Base-by-base conservation (phyloP, 1,140 invertebrate species). In the Pemphigus obesinymphae region DNA sequence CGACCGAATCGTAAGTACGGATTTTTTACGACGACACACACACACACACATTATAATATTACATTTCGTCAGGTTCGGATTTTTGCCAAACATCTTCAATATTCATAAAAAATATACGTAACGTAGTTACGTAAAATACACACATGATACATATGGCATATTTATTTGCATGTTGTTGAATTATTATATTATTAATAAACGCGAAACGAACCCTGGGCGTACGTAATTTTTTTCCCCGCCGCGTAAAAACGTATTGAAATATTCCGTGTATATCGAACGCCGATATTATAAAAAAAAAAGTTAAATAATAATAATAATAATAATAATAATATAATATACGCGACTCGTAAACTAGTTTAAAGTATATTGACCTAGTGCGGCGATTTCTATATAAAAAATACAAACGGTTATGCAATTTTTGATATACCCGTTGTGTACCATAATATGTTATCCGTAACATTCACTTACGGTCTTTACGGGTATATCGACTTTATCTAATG, bases 381-480 rank as follows among this genome's bases (percentile, higher is more conserved):
- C 50, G 34, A 78, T 78, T 78, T 78, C 73, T 58, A 73, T 73
- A 73, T n/a, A n/a, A n/a, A 50, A 73, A 73, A 70, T 70, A 45
- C 20, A 40, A 31, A 55, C n/a, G 73, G 15, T 78, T 58, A 78
- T 78, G 50, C 40, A 78, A 78, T 78, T 50, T 50, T 50, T 23
- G 31, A 73, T 73, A 73, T n/a, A 73, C 43, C 50, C 29, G 70
- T 20, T 73, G 29, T 73, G 70, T 31, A 73, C 26, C 50, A n/a
- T n/a, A n/a, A n/a, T n/a, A n/a, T 73, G 50, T 73, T 50, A 48
- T 50, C n/a, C 70, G 70, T n/a, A 50, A 73, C 70, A 48, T 73
- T 73, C 70, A 73, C 70, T 73, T 73, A 73, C 17, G 50, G 8
- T 31, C 26, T 31, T n/a, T n/a, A 31, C 20, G 1, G 29, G n/a